Percentiles rank a stretch among this genome's conserved stretches.
Conservation (phyloP, 2,888 invertebrate genomes). For the Drosophila fungiperda region DNA sequence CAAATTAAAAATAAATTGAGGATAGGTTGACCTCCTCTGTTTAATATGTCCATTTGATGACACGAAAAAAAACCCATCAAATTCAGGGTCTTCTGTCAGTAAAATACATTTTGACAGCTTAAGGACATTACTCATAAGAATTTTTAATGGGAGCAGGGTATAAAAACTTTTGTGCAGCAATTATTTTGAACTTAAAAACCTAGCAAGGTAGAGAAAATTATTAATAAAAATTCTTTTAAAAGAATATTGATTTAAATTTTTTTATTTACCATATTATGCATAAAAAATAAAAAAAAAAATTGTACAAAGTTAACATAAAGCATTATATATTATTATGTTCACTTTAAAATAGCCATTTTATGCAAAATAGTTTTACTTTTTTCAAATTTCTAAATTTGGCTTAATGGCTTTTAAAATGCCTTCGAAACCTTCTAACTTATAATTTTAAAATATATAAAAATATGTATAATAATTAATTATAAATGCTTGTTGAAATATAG, state of each 20-base stretch:
- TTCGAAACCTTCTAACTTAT: background rate
- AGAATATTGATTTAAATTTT: background rate
- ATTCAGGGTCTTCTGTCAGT: background rate
- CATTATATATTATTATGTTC: background rate
- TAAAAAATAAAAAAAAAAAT: background rate
- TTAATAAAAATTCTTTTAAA: background rate
- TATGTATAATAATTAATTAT: no score
- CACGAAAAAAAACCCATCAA: background rate
- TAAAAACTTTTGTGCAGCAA: background rate
- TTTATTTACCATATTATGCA: background rate
- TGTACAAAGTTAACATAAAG: background rate
- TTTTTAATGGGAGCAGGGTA: background rate
- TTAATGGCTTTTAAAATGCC: background rate
- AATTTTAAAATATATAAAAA: no score
- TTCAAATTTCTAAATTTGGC: background rate
- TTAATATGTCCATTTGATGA: background rate
- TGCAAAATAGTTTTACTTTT: background rate
- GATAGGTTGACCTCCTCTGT: background rate
- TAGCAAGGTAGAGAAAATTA: background rate
- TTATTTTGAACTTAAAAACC: background rate
- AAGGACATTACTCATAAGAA: background rate
- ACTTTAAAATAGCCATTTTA: background rate
- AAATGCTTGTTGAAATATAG: no score
- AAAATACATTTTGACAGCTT: background rate
- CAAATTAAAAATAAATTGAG: background rate